Base-by-base conservation (phyloP, 2,888 invertebrate genomes). In the Caenorhabditis becei region DNA sequence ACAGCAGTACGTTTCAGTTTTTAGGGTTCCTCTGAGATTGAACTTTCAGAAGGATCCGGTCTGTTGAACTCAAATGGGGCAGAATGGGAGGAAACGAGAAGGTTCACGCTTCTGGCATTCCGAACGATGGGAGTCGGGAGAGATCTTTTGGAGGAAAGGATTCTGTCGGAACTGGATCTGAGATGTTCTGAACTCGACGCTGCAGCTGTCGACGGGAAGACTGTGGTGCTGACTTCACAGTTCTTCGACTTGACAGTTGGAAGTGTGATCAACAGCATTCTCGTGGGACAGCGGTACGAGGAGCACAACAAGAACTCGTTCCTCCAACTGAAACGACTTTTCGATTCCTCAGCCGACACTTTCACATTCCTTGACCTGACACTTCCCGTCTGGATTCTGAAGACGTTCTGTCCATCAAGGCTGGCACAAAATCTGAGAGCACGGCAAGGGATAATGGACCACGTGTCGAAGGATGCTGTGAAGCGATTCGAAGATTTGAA, bases 71-170 rank as follows among this genome's bases (percentile, higher is more conserved):
- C 74, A 7, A 80, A 77, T 51, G 83, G 83, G 2, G 62, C 62
- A 2, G 23, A 47, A 1, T 82, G 83, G 82, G 63, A 67, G 10
- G 72, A 71, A 41, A 67, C 77, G 41, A 49, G 83, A 59, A 49
- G 80, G n/a, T 83, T 83, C 71, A 49, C 79, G 0, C 70, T 82
- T 16, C 41, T 54, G 8, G 49, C 77, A 4, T 69, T 83, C 11
- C 41, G 83, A 53, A 82, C 69, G 24, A 79, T 83, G 56, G 83
- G 83, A 16, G 67, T 83, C 7, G 83, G 83, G 20, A 79, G 61
- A 14, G 77, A 75, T 44, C 11, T 77, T 14, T 77, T 83, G 77
- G 83, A 82, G 44, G 70, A 80, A 28, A 58, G 61, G 24, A 72
- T 83, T 0, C 28, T 83, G 66, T 53, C 62, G 0, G 83, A 83